Evolutionary conservation across 2,797 vertebrate species (phyloP).

Genomic region (Sphaeramia orbicularis): DNA sequence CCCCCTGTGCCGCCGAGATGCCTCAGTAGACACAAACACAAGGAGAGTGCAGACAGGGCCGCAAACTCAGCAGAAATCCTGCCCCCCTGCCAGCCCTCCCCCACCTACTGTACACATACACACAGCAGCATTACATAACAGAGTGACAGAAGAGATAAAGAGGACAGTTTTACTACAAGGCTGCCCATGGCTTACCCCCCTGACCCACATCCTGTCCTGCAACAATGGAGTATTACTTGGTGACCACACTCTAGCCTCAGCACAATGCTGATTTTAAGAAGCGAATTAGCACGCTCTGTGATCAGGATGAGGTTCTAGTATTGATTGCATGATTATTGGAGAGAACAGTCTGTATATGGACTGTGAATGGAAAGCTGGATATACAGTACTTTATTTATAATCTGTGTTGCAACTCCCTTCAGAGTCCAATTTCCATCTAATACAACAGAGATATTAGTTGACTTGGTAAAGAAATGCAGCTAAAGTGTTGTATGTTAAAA

Average conservation of each 20-base stretch:
- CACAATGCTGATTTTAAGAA: slow-evolving; percentile 10
- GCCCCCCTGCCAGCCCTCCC: slow-evolving; percentile 4
- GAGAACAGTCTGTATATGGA: not conserved
- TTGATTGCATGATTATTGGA: not conserved
- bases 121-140: slow-evolving; percentile 77
- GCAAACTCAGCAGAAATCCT: slow-evolving; percentile 68
- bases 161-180: slow-evolving; percentile 81
- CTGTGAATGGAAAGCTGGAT: not conserved
- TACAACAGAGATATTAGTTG: too few relatives aligned
- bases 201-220: slow-evolving; percentile 80
- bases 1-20: slow-evolving; percentile 10
- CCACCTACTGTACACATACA: slow-evolving; percentile 65
- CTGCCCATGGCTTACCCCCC: slow-evolving; percentile 73
- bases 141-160: slow-evolving; percentile 81
- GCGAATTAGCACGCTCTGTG: not conserved
- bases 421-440: too few relatives aligned
- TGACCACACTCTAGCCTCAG: slow-evolving; percentile 47
- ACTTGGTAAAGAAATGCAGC: too few relatives aligned
- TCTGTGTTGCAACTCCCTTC: too few relatives aligned
- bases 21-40: slow-evolving; percentile 58
- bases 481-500: too few relatives aligned
- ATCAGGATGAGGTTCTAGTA: not conserved
- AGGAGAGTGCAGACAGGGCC: slow-evolving; percentile 40
- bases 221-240: slow-evolving; percentile 46
- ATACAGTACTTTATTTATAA: too few relatives aligned